Evolutionary conservation across 2,888 invertebrate genomes (phyloP), one percentile per base, ranked within the genome.

Genomic region (Aphidoletes aphidimyza): DNA sequence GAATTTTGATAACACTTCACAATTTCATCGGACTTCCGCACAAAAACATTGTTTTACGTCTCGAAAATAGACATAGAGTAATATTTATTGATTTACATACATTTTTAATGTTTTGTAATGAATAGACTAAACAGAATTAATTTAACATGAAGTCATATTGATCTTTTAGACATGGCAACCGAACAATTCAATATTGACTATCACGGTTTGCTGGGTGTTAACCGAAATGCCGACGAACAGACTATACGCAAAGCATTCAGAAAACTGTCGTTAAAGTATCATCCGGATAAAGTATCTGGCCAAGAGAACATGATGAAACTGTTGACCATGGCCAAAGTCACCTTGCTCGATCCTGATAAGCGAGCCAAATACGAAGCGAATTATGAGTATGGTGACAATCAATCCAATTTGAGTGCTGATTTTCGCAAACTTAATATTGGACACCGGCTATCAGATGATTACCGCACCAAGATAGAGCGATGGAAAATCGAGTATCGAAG

Each of bases 381-480:
- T 14, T 8, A 47, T 14, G 54, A 54, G 54, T 54, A 6, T n/a
- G 54, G 54, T 22, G 22, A 54, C 54, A 54, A 9, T 54, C n/a
- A 54, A 22, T 3, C 54, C 22, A 54, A 54, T 54, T 54, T 54
- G 54, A 54, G 0, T 22, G 54, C n/a, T n/a, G 54, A 54, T 22
- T 54, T 54, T n/a, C 54, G n/a, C n/a, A 54, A 54, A 54, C 54
- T 54, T 22, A 54, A 54, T 54, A 54, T 54, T 22, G 54, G 54
- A 22, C 54, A 54, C 22, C n/a, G 54, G 9, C 54, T 54, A 54
- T 54, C 54, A 22, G 22, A 54, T 54, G 22, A 54, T 22, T 54
- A 54, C 22, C 54, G 54, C 6, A 9, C 22, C 22, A n/a, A 54
- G 22, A 54, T 54, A 54, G 54, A 54, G 54, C 54, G 22, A 54